Percentiles rank a stretch among this genome's conserved stretches.
These are phyloP conservation scores for Pterocles burchelli DNA, from an alignment of 2,113 vertebrate species.

Conservation along the genomic window DNA sequence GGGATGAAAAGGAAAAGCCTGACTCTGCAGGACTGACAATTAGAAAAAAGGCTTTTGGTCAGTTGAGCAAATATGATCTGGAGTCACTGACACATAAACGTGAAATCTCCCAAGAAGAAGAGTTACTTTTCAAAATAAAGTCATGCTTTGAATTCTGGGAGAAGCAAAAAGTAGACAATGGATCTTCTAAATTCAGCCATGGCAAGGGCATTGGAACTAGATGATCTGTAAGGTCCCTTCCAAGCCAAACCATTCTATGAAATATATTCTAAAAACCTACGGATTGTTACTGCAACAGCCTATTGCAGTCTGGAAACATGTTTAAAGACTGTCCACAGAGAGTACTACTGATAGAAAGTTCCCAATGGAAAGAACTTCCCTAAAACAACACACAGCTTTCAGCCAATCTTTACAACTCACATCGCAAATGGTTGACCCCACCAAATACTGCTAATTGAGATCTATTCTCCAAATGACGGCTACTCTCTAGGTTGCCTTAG, in stretches of 20 bases:
- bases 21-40: slow-evolving; percentile 11
- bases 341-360: not conserved
- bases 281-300: too few species aligned
- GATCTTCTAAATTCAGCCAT: not conserved
- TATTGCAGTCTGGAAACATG: not conserved
- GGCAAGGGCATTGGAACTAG: too few species aligned
- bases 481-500: not conserved
- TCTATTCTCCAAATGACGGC: not conserved
- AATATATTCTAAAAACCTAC: too few species aligned
- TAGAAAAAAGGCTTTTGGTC: slow-evolving; percentile 21
- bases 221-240: too few species aligned
- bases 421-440: not conserved
- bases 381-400: not conserved
- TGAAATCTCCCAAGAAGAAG: not conserved
- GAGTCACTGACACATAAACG: slow-evolving; percentile 4
- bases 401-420: not conserved
- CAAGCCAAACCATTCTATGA: too few species aligned
- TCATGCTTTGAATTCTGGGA: not conserved
- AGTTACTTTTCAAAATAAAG: slow-evolving; percentile 10
- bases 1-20: slow-evolving; percentile 24
- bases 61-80: slow-evolving; percentile 12
- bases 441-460: not conserved
- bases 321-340: not conserved
- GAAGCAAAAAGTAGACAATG: not conserved
- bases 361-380: not conserved